These are phyloP conservation scores for Neodiprion virginianus DNA, from an alignment of 1,140 invertebrate genomes.

Conservation along the genomic window DNA sequence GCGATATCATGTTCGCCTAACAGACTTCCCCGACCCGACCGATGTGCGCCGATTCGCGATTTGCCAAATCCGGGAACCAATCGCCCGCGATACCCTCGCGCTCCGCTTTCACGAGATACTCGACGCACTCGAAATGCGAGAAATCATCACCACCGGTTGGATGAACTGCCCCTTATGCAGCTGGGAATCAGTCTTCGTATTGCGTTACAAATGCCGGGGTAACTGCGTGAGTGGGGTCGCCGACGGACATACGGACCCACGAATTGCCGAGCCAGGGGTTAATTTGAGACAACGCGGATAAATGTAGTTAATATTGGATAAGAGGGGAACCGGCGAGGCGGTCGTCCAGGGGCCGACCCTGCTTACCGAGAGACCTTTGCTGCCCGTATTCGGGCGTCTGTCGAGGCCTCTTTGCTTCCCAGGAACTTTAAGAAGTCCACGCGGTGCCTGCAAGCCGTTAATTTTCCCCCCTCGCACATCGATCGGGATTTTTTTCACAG, in stretches of 20 bases:
- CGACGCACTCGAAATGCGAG: background rate
- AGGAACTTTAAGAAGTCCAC: background rate
- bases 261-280: slow-evolving; percentile 54
- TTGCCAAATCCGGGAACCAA: background rate
- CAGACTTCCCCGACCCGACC: slow-evolving; percentile 22
- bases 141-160: no score
- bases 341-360: slow-evolving; percentile 35
- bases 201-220: no score
- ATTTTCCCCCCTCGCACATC: no score
- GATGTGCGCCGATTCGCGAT: background rate
- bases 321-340: slow-evolving; percentile 33
- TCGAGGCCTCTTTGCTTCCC: background rate
- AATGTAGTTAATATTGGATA: slow-evolving; percentile 60
- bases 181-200: no score
- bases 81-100: background rate
- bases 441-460: background rate
- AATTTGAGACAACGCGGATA: slow-evolving; percentile 58
- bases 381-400: background rate
- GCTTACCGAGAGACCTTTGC: background rate
- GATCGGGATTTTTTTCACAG: no score
- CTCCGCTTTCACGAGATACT: background rate
- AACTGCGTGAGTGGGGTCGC: slow-evolving; percentile 27
- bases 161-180: no score
- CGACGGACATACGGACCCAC: slow-evolving; percentile 44
- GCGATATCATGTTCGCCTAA: slow-evolving; percentile 23